These are phyloP conservation scores for Fistularia tabacaria DNA, from an alignment of 2,797 vertebrate species.

Conservation along the genomic window DNA sequence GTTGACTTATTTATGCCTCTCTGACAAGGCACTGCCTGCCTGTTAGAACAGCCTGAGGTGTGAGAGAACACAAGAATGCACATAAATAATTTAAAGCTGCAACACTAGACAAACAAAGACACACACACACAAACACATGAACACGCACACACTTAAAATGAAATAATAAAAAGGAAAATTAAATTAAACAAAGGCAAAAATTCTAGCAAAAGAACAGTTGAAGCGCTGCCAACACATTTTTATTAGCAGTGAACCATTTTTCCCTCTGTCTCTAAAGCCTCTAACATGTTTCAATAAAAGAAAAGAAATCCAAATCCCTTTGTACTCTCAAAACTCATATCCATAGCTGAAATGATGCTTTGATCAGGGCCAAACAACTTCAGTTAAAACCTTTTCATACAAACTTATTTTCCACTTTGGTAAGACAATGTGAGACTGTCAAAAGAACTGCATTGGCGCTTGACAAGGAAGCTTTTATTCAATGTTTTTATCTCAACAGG, in stretches of 20 bases:
- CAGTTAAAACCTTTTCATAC: background rate
- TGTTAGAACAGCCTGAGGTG: constrained; percentile 47
- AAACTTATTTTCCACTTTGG: too few relatives aligned
- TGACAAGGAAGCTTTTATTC: too few relatives aligned
- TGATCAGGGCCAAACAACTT: background rate
- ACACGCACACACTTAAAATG: constrained; percentile 1
- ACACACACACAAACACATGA: background rate
- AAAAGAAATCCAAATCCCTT: too few relatives aligned
- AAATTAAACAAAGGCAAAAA: background rate
- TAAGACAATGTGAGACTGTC: too few relatives aligned
- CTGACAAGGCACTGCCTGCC: constrained; percentile 33
- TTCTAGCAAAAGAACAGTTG: too few relatives aligned
- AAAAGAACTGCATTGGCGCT: too few relatives aligned
- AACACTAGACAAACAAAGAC: constrained; percentile 23
- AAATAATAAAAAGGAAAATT: constrained; percentile 15
- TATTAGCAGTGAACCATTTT: too few relatives aligned
- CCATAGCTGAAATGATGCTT: too few relatives aligned
- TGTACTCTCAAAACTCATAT: too few relatives aligned
- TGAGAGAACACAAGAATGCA: constrained; percentile 33
- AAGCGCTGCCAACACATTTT: background rate
- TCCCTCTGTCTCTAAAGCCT: too few relatives aligned
- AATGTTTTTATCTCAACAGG: too few relatives aligned
- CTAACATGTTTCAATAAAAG: too few relatives aligned
- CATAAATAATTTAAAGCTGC: constrained; percentile 52
- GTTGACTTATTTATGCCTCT: constrained; percentile 58